phyloP scores from a whole-genome alignment of 2,797 vertebrate species.

The Anguilla obscura region DNA sequence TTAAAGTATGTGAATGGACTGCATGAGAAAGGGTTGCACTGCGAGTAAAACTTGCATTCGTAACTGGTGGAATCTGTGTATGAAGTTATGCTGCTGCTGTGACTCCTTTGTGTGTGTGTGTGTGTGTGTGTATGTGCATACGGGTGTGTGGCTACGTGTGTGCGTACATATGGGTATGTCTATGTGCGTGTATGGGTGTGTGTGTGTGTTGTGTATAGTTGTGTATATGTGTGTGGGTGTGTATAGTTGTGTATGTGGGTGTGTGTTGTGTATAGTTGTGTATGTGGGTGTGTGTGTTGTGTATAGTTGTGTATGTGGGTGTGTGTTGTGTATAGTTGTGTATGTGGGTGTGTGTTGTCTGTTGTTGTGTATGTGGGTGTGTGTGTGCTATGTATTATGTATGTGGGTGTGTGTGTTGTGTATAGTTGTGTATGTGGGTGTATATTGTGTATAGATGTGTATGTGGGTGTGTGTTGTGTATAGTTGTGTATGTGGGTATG shows the following conservation, averaged over 20 bases:
- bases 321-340: background rate
- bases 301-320: background rate
- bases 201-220: background rate
- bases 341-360: background rate
- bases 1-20: background rate
- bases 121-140: background rate
- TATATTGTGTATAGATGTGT: slow-evolving; percentile 18
- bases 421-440: slow-evolving; percentile 20
- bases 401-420: slow-evolving; percentile 22
- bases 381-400: background rate
- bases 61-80: background rate
- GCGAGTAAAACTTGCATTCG: background rate
- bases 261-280: background rate
- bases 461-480: background rate
- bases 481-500: background rate
- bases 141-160: background rate
- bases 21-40: background rate
- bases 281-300: background rate
- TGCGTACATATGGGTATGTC: background rate
- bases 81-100: too few species aligned
- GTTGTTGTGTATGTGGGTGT: background rate
- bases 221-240: background rate
- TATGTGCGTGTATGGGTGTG: background rate
- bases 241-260: background rate
- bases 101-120: too few species aligned